Conservation (phyloP, 2,888 invertebrate genomes). For the Mythimna lalbum region DNA sequence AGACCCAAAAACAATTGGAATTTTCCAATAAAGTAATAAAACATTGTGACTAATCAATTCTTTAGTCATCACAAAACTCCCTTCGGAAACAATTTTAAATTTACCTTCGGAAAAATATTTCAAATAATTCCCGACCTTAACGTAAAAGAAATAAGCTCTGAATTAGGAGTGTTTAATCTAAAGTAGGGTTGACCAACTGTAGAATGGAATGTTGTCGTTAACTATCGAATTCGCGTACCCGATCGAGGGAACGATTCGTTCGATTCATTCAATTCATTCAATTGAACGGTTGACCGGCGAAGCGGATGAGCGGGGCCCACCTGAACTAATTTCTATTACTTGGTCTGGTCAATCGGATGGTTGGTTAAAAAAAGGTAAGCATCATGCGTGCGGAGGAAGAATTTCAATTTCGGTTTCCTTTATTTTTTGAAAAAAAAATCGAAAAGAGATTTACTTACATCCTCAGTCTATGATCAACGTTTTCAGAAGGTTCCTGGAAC, state of each 20-base stretch:
- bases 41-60: slow-evolving; percentile 80
- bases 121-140: slow-evolving; percentile 40
- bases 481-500: slow-evolving; percentile 34
- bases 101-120: slow-evolving; percentile 11
- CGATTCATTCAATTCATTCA: slow-evolving; percentile 75
- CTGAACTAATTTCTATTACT: slow-evolving; percentile 77
- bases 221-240: slow-evolving; percentile 70
- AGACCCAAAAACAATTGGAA: slow-evolving; percentile 67
- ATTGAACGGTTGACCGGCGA: slow-evolving; percentile 75
- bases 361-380: slow-evolving; percentile 57
- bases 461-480: slow-evolving; percentile 26
- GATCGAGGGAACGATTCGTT: slow-evolving; percentile 63
- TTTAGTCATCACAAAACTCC: slow-evolving; percentile 73
- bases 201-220: slow-evolving; percentile 63
- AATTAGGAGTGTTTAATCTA: slow-evolving; percentile 44
- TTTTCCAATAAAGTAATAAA: slow-evolving; percentile 72
- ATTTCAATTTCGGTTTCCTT: slow-evolving; percentile 25
- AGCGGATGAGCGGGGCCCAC: slow-evolving; percentile 73
- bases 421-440: slow-evolving; percentile 7
- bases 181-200: slow-evolving; percentile 48
- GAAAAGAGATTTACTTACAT: slow-evolving; percentile 39
- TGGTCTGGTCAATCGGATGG: slow-evolving; percentile 65
- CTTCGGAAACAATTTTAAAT: slow-evolving; percentile 49
- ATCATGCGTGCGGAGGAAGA: slow-evolving; percentile 33
- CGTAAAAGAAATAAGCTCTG: slow-evolving; percentile 49